Conservation (phyloP, 2,113 vertebrate species). For the Oxyruncus cristatus region DNA sequence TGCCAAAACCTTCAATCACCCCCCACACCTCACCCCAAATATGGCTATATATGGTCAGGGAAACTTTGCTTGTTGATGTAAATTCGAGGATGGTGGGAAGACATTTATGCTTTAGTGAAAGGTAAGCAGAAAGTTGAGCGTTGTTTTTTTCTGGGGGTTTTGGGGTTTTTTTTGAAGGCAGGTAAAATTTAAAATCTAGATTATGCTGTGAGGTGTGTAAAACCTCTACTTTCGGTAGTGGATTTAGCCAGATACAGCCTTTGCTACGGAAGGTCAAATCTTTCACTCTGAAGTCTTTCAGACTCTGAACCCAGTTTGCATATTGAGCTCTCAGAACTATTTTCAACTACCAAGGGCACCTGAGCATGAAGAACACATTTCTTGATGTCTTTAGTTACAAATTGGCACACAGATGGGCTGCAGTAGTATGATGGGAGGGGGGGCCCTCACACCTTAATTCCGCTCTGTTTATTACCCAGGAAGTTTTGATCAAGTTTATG, state of each 20-base stretch:
- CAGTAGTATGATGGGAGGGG: conserved; percentile 21
- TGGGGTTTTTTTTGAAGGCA: not conserved
- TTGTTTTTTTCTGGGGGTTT: not conserved
- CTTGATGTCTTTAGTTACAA: conserved; percentile 76
- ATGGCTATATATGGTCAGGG: not conserved
- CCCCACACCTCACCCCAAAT: no score
- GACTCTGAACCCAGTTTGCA: conserved; percentile 70
- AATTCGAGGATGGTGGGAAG: not conserved
- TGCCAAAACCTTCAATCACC: not conserved
- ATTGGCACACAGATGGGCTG: conserved; percentile 74
- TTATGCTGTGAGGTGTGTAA: not conserved
- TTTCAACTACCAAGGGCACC: conserved; percentile 65
- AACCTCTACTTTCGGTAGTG: not conserved
- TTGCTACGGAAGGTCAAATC: conserved; percentile 69
- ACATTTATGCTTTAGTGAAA: not conserved
- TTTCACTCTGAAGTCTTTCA: conserved; percentile 68
- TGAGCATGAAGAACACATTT: conserved; percentile 79
- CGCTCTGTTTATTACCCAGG: conserved; percentile 75
- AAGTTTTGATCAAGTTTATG: conserved; percentile 82
- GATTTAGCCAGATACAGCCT: conserved; percentile 1
- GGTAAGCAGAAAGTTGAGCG: not conserved
- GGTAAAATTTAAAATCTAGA: not conserved
- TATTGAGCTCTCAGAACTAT: conserved; percentile 75
- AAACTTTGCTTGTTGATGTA: not conserved
- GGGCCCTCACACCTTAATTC: conserved; percentile 65